Evolutionary conservation across 2,888 invertebrate genomes (phyloP).

Genomic region (Leptinotarsa peninsularis): DNA sequence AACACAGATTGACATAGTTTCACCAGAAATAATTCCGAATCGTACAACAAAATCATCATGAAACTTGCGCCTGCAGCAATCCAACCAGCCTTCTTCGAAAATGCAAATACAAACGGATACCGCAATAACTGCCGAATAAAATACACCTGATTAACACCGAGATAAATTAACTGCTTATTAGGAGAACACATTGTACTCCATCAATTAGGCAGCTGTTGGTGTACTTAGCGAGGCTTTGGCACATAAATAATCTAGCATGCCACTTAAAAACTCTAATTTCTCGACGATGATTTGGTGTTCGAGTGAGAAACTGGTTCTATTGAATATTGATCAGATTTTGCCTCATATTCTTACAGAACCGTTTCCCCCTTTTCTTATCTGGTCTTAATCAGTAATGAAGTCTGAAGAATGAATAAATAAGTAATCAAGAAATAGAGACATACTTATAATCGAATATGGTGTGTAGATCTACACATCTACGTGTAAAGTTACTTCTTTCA

Average conservation of each 20-base stretch:
- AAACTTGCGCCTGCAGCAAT: not conserved
- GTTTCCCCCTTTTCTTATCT: too few species aligned
- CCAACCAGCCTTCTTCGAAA: not conserved
- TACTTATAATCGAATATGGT: too few species aligned
- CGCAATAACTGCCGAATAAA: slow-evolving; percentile 39
- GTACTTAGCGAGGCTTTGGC: slow-evolving; percentile 58
- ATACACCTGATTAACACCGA: slow-evolving; percentile 60
- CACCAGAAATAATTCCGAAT: too few species aligned
- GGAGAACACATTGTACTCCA: slow-evolving; percentile 61
- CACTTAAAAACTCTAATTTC: slow-evolving; percentile 61
- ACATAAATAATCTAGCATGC: slow-evolving; percentile 61
- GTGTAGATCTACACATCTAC: too few species aligned
- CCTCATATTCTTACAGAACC: not conserved
- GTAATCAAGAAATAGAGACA: too few species aligned
- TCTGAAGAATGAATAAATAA: too few species aligned
- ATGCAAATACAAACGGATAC: slow-evolving; percentile 38
- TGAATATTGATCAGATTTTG: slow-evolving; percentile 57
- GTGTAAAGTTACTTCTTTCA: too few species aligned
- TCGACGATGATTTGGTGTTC: slow-evolving; percentile 63
- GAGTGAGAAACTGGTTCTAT: slow-evolving; percentile 60
- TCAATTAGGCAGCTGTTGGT: slow-evolving; percentile 62
- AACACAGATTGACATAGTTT: too few species aligned
- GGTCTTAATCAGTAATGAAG: too few species aligned
- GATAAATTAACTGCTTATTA: slow-evolving; percentile 63
- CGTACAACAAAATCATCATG: too few species aligned